These are phyloP conservation scores for Trichonephila clavipes DNA, from an alignment of 1,140 invertebrate genomes.

Conservation along the genomic window DNA sequence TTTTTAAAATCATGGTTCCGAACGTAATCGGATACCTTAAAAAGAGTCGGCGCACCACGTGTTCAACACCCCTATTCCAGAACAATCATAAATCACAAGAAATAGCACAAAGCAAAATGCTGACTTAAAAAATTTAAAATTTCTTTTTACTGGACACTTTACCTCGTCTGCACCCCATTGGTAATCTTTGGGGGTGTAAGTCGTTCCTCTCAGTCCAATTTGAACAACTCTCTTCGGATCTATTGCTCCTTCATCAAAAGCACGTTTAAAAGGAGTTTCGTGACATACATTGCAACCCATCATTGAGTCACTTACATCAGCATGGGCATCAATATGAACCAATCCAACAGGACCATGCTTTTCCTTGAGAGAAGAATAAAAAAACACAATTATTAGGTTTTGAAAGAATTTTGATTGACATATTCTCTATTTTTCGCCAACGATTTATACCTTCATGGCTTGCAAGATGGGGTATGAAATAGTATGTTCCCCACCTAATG, in stretches of 20 bases:
- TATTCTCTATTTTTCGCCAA: too few species aligned
- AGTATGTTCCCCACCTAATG: constrained; percentile 74
- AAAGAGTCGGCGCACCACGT: too few species aligned
- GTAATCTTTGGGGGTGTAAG: constrained; percentile 79
- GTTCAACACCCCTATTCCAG: too few species aligned
- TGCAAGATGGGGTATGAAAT: constrained; percentile 74
- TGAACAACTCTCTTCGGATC: constrained; percentile 80
- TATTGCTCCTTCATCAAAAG: constrained; percentile 81
- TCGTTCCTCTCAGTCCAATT: constrained; percentile 80
- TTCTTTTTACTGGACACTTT: neutral
- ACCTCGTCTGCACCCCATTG: constrained; percentile 80
- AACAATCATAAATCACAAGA: too few species aligned
- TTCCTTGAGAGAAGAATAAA: constrained; percentile 77
- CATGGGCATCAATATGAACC: constrained; percentile 81
- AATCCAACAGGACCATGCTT: constrained; percentile 81
- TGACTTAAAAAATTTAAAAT: too few species aligned
- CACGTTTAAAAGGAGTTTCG: constrained; percentile 81
- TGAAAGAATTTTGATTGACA: neutral
- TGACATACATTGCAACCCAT: constrained; percentile 80
- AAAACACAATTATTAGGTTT: neutral
- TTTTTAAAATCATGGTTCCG: too few species aligned
- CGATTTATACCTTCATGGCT: constrained; percentile 66
- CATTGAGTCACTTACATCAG: constrained; percentile 80
- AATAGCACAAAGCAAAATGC: too few species aligned
- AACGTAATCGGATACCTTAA: too few species aligned